Percentiles rank a stretch among this genome's conserved stretches.
These are phyloP conservation scores for Stenotaenia linearis DNA, from an alignment of 2,888 invertebrate species.

Conservation along the genomic window DNA sequence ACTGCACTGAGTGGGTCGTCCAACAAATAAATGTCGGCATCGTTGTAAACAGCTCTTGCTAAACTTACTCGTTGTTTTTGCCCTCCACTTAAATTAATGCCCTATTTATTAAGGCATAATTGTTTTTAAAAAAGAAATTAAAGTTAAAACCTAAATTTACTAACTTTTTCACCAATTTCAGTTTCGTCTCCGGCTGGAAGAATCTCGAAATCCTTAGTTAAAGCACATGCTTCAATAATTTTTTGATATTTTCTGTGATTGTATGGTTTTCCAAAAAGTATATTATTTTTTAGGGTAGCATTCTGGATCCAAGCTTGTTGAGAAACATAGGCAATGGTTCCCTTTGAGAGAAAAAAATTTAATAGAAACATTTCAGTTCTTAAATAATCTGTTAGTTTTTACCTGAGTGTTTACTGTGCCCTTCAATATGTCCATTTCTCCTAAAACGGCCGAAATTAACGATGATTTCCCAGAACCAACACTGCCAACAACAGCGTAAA, in stretches of 20 bases:
- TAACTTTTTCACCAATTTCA: slow-evolving; percentile 56
- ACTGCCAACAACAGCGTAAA: slow-evolving; percentile 26
- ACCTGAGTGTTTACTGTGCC: slow-evolving; percentile 22
- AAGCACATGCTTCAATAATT: slow-evolving; percentile 49
- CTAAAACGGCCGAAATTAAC: slow-evolving; percentile 4
- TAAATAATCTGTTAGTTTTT: neutral
- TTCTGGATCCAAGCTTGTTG: slow-evolving; percentile 57
- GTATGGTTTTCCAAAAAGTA: slow-evolving; percentile 50
- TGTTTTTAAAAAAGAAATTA: neutral
- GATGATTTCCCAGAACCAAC: slow-evolving; percentile 30
- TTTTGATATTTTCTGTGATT: slow-evolving; percentile 42
- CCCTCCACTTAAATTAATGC: slow-evolving; percentile 62
- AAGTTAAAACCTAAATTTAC: neutral
- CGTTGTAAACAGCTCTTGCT: slow-evolving; percentile 49
- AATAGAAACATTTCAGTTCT: neutral
- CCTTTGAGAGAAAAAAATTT: slow-evolving; percentile 42
- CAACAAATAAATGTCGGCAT: slow-evolving; percentile 51
- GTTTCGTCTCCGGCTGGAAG: slow-evolving; percentile 54
- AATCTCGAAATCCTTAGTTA: slow-evolving; percentile 52
- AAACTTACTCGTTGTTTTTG: slow-evolving; percentile 50
- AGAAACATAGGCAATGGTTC: slow-evolving; percentile 53
- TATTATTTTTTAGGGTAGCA: slow-evolving; percentile 52
- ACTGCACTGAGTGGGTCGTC: slow-evolving; percentile 56
- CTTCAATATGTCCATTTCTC: slow-evolving; percentile 9
- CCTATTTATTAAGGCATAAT: slow-evolving; percentile 45